Percentiles rank a stretch among this genome's conserved stretches.
These are phyloP conservation scores for Oryzias sinensis DNA, from an alignment of 2,797 vertebrate species.

Conservation along the genomic window DNA sequence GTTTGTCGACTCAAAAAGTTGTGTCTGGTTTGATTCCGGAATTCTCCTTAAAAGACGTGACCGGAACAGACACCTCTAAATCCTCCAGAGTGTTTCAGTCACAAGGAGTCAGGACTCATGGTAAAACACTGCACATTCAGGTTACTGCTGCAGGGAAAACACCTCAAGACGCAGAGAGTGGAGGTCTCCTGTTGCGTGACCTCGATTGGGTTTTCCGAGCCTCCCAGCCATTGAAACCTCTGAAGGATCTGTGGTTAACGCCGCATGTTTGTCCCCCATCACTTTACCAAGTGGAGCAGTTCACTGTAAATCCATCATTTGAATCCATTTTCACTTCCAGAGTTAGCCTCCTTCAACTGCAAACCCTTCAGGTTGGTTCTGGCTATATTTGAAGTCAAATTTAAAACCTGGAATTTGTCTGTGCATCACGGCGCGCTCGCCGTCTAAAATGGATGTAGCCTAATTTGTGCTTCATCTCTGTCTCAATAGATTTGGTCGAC, in stretches of 20 bases:
- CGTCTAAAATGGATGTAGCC: background rate
- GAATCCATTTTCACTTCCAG: background rate
- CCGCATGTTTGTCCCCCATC: background rate
- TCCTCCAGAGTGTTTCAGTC: constrained; percentile 15
- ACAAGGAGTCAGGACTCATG: constrained; percentile 9
- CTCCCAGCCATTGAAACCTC: too few relatives aligned
- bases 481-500: constrained; percentile 2
- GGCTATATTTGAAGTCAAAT: background rate
- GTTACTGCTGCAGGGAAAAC: background rate
- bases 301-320: background rate
- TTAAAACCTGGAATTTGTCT: too few relatives aligned
- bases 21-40: background rate
- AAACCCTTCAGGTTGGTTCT: background rate
- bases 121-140: constrained; percentile 1
- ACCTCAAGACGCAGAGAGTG: background rate
- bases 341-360: background rate
- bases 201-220: background rate
- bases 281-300: background rate
- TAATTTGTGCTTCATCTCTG: background rate
- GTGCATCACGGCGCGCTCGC: too few relatives aligned
- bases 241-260: background rate
- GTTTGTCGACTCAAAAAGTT: too few relatives aligned
- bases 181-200: background rate
- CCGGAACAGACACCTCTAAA: constrained; percentile 4
- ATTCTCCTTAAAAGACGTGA: background rate